Conservation (phyloP, 1,140 invertebrate species). For the Saccostrea echinata region DNA sequence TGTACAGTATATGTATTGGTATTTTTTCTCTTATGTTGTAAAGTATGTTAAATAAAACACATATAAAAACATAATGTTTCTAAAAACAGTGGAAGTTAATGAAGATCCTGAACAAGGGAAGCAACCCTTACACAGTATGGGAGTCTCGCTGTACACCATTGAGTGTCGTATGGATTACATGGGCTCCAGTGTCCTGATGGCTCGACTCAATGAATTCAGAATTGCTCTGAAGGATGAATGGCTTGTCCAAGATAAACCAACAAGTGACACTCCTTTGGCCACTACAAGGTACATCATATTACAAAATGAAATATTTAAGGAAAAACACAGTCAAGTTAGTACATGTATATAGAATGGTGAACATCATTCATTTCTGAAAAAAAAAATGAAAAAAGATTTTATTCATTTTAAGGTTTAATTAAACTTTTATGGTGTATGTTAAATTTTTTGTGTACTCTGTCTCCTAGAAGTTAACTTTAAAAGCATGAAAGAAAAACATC, state of each 20-base stretch:
- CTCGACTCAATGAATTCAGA: conserved; percentile 89
- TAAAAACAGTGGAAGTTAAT: conserved; percentile 87
- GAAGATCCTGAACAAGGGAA: conserved; percentile 89
- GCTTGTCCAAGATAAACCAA: conserved; percentile 70
- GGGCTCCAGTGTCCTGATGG: conserved; percentile 95
- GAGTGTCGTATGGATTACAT: conserved; percentile 97
- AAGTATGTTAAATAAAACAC: not conserved
- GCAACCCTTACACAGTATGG: conserved; percentile 93
- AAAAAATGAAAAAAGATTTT: too few species aligned
- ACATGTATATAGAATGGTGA: too few species aligned
- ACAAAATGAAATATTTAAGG: not conserved
- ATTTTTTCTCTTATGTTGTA: too few species aligned
- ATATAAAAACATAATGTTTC: conserved; percentile 44
- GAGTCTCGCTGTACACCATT: conserved; percentile 90
- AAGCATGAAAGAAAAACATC: too few species aligned
- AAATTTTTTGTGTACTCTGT: too few species aligned
- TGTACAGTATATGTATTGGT: too few species aligned
- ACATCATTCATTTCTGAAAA: too few species aligned
- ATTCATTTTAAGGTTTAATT: too few species aligned
- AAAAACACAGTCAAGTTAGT: too few species aligned
- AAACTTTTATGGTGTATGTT: too few species aligned
- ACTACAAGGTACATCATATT: conserved; percentile 70
- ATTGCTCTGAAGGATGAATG: conserved; percentile 81
- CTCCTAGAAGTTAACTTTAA: too few species aligned
- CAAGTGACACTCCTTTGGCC: conserved; percentile 73